Evolutionary conservation across 2,888 invertebrate species (phyloP).

Genomic region (Hypolimnas misippus): DNA sequence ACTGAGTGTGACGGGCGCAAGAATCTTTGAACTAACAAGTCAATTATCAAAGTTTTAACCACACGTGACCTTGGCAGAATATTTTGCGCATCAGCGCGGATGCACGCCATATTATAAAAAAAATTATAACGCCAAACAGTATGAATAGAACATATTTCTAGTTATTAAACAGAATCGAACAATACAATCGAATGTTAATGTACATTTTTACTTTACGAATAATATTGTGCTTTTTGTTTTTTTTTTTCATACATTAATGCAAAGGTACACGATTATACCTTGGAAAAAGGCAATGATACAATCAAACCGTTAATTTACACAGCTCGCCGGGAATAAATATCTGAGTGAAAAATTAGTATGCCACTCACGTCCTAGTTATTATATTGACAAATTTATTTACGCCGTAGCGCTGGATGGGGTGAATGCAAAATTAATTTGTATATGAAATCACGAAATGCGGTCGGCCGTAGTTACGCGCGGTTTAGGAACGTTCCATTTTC

Average conservation of each 20-base stretch:
- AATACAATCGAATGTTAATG: too few relatives aligned
- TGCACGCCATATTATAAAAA: too few relatives aligned
- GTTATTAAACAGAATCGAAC: too few relatives aligned
- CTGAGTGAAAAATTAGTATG: conserved; percentile 27
- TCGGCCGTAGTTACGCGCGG: conserved; percentile 13
- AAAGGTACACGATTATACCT: not conserved
- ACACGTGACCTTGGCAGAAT: too few relatives aligned
- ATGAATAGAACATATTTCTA: too few relatives aligned
- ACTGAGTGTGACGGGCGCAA: too few relatives aligned
- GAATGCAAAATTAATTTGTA: conserved; percentile 32
- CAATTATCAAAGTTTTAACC: too few relatives aligned
- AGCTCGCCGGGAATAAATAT: not conserved
- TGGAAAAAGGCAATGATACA: not conserved
- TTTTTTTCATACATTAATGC: not conserved
- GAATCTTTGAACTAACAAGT: too few relatives aligned
- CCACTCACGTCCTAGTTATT: conserved; percentile 38
- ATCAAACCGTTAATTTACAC: not conserved
- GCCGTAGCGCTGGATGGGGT: conserved; percentile 14
- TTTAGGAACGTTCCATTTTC: conserved; percentile 12
- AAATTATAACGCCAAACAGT: too few relatives aligned
- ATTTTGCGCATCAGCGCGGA: too few relatives aligned
- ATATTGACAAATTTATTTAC: conserved; percentile 40
- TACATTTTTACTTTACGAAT: too few relatives aligned
- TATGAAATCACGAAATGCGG: conserved; percentile 31
- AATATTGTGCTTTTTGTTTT: too few relatives aligned